Conservation (phyloP, 2,888 invertebrate species). For the Scaptomyza cyrtandrae region DNA sequence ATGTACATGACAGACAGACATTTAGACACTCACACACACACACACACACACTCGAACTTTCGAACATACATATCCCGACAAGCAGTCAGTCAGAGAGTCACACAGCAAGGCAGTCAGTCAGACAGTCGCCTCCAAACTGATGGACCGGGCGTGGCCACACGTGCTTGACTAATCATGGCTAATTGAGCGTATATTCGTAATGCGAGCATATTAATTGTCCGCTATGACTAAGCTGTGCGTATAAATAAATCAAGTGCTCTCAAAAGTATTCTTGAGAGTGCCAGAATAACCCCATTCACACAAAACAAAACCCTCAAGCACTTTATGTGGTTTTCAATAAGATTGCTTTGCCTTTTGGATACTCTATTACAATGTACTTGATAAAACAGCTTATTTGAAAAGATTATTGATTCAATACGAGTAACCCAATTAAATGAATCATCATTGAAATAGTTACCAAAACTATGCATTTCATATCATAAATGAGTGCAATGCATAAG, state of each 20-base stretch:
- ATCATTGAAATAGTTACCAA: background rate
- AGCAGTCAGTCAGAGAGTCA: conserved; percentile 28
- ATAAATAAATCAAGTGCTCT: conserved; percentile 51
- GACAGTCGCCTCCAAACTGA: conserved; percentile 48
- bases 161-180: conserved; percentile 76
- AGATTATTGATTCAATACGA: background rate
- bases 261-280: conserved; percentile 31
- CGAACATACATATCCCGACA: conserved; percentile 5
- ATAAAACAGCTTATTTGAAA: background rate
- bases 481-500: background rate
- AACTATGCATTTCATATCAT: background rate
- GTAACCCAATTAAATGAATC: background rate
- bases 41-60: background rate
- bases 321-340: conserved; percentile 46
- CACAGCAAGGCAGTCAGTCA: conserved; percentile 23
- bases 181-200: conserved; percentile 73
- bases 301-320: conserved; percentile 35
- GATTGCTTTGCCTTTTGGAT: conserved; percentile 2
- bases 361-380: background rate
- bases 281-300: background rate
- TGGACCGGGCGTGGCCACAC: conserved; percentile 71
- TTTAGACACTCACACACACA: conserved; percentile 18
- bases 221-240: conserved; percentile 32
- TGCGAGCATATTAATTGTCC: conserved; percentile 70
- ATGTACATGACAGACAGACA: conserved; percentile 65